Evolutionary conservation across 2,113 vertebrate species (phyloP).

Genomic region (Brienomyrus brachyistius): DNA sequence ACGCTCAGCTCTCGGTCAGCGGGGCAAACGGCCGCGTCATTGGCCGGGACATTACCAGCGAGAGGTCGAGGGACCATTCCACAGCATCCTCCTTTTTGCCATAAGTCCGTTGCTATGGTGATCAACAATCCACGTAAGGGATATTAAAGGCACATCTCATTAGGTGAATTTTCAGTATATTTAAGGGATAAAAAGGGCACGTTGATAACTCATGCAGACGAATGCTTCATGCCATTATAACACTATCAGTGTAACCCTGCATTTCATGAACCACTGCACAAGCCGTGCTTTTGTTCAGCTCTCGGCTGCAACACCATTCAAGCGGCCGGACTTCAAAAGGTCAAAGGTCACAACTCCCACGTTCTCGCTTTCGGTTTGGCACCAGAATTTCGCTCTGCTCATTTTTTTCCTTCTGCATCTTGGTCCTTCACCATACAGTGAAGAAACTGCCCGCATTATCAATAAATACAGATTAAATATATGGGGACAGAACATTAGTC

Average conservation of each 20-base stretch:
- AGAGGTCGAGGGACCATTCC: slow-evolving; percentile 26
- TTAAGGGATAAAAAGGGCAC: background rate
- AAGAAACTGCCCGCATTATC: background rate
- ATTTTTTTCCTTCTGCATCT: background rate
- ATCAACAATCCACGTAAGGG: background rate
- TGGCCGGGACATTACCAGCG: slow-evolving; percentile 20
- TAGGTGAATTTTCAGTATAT: background rate
- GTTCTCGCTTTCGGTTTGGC: background rate
- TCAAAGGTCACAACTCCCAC: background rate
- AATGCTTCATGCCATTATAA: background rate
- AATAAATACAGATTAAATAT: background rate
- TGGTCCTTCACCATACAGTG: background rate
- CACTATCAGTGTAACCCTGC: background rate
- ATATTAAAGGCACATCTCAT: background rate
- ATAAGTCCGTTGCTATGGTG: background rate
- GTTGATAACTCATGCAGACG: background rate
- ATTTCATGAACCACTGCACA: background rate
- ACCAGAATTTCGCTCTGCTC: background rate
- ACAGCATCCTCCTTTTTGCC: slow-evolving; percentile 27
- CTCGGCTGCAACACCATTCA: background rate
- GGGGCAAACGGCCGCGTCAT: slow-evolving; percentile 28
- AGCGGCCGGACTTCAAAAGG: background rate
- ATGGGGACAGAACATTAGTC: background rate
- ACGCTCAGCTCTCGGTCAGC: slow-evolving; percentile 21
- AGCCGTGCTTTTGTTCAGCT: background rate